phyloP scores from a whole-genome alignment of 2,797 vertebrate species.

The Sylvia borin region DNA sequence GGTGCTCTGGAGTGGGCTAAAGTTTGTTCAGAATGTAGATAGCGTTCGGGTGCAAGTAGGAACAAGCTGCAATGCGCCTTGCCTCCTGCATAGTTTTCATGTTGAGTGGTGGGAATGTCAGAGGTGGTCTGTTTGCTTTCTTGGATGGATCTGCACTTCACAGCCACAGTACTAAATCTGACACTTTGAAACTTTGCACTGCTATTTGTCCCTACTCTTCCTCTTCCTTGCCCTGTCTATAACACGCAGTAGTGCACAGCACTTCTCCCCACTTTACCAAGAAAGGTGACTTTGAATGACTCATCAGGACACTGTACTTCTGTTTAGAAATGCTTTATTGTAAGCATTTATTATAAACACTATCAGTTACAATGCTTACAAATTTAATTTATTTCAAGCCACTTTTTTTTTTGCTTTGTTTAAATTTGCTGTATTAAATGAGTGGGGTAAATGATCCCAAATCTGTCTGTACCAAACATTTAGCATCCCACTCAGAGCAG shows the following conservation, averaged over 20 bases:
- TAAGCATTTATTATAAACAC: not conserved
- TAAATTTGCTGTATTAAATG: not conserved
- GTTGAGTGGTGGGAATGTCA: not conserved
- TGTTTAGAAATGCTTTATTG: not conserved
- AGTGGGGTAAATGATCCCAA: not conserved
- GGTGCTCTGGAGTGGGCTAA: not conserved
- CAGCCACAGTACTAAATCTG: not conserved
- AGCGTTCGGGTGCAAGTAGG: not conserved
- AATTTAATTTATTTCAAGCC: not conserved
- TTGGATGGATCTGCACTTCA: not conserved
- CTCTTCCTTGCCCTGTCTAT: not conserved
- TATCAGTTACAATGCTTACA: not conserved
- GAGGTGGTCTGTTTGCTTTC: not conserved
- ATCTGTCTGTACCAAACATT: not conserved
- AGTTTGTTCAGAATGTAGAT: slow-evolving; percentile 8
- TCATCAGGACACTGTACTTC: not conserved
- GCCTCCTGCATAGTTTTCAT: not conserved
- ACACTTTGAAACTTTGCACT: not conserved
- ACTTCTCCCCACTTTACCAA: not conserved
- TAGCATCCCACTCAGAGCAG: not conserved
- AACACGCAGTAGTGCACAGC: not conserved
- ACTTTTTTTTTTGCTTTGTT: not conserved
- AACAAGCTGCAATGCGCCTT: not conserved
- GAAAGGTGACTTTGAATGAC: not conserved
- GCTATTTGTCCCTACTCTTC: not conserved